Percentiles rank a stretch among this genome's conserved stretches.
These are phyloP conservation scores for Dolichallabes microphthalmus DNA, from an alignment of 2,113 vertebrate species.

Conservation along the genomic window DNA sequence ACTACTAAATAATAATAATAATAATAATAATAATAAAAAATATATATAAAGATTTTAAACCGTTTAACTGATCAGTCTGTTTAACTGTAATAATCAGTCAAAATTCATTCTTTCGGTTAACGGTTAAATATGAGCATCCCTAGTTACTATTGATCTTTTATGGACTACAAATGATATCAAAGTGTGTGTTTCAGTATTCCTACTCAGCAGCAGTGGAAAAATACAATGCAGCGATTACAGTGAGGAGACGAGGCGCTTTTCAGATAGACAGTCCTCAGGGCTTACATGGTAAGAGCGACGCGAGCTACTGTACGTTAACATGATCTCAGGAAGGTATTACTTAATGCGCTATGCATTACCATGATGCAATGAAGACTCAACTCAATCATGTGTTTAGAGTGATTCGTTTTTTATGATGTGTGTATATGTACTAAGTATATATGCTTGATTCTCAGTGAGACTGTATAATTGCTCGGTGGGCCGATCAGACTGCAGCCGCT, in stretches of 20 bases:
- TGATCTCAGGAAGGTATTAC: neutral
- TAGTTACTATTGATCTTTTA: neutral
- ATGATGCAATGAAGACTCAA: neutral
- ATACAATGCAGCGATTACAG: conserved; percentile 79
- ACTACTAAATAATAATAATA: no score
- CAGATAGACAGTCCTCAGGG: conserved; percentile 86
- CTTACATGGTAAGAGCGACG: conserved; percentile 76
- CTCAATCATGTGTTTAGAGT: neutral
- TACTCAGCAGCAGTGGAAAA: conserved; percentile 80
- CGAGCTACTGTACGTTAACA: neutral
- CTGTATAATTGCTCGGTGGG: conserved; percentile 95
- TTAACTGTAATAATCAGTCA: no score
- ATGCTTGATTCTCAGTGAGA: conserved; percentile 73
- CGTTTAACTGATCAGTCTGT: no score
- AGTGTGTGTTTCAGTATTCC: conserved; percentile 73
- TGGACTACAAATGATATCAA: no score
- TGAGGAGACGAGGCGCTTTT: conserved; percentile 78
- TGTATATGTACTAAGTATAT: neutral
- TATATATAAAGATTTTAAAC: no score
- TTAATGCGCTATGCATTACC: neutral
- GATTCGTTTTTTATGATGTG: neutral
- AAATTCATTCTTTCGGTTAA: no score
- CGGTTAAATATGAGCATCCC: no score
- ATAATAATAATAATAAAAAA: no score
- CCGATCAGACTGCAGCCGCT: conserved; percentile 89